Conservation (phyloP, 2,113 vertebrate species). For the Platanista minor region DNA sequence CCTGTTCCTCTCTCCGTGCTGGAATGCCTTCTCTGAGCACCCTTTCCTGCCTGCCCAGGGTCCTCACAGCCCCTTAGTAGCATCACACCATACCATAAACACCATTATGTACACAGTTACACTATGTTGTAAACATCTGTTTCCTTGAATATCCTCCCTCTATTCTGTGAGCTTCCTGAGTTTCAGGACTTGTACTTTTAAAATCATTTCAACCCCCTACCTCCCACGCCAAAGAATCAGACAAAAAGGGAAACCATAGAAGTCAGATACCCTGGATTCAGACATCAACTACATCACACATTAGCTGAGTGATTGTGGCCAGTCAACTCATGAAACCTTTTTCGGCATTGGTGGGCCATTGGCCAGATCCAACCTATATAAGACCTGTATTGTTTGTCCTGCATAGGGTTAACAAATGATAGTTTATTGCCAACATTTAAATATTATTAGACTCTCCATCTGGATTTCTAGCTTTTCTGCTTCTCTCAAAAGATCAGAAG, state of each 20-base stretch:
- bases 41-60: neutral
- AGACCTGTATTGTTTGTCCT: neutral
- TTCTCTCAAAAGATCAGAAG: neutral
- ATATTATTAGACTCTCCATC: neutral
- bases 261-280: neutral
- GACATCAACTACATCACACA: rapidly evolving
- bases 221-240: neutral
- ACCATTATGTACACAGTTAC: rapidly evolving
- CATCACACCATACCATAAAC: rapidly evolving
- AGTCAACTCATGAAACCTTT: neutral
- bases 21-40: neutral
- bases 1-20: neutral
- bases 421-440: neutral
- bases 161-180: neutral
- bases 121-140: rapidly evolving
- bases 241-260: neutral
- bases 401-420: neutral
- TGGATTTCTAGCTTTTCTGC: neutral
- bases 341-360: rapidly evolving
- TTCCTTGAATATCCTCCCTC: neutral
- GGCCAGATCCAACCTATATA: neutral
- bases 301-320: neutral
- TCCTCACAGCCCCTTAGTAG: neutral
- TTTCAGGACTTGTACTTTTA: neutral
- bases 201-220: neutral